A percentile compares a stretch with the other conserved stretches of the same genome.
These are phyloP conservation scores for Pterobdella sp. DNA, from an alignment of 2,888 invertebrate species.

Conservation along the genomic window DNA sequence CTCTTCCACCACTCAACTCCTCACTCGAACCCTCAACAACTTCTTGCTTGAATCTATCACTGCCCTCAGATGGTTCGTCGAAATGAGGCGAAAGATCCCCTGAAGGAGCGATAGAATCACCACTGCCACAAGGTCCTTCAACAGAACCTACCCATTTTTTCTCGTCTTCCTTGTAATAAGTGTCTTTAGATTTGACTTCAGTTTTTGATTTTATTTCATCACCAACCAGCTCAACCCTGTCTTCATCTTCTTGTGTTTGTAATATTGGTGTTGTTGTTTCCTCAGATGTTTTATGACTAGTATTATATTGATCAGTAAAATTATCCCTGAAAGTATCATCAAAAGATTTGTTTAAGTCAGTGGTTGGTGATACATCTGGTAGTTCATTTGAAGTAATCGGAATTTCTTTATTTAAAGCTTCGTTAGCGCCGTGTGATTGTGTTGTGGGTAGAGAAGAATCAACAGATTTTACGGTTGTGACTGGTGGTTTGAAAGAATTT, in stretches of 20 bases:
- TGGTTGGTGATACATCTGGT: neutral
- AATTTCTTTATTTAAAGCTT: neutral
- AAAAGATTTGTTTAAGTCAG: neutral
- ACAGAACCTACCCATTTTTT: neutral
- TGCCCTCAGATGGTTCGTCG: slow-evolving; percentile 26
- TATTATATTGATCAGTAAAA: neutral
- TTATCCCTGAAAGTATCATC: neutral
- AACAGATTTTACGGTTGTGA: neutral
- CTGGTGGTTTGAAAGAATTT: neutral
- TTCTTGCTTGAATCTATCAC: slow-evolving; percentile 3
- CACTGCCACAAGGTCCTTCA: neutral
- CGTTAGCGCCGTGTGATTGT: neutral
- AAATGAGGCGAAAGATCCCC: slow-evolving; percentile 25
- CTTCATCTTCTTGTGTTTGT: neutral
- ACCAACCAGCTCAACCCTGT: neutral
- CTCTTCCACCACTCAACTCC: neutral
- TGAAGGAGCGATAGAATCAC: slow-evolving; percentile 22
- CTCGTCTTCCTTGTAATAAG: neutral
- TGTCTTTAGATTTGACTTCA: neutral
- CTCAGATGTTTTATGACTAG: neutral
- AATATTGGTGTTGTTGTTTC: neutral
- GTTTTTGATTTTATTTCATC: neutral
- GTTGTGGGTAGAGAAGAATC: neutral
- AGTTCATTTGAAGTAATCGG: neutral
- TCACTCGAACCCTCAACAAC: neutral